Evolutionary conservation across 2,888 invertebrate species (phyloP).

Genomic region (Chrysina gloriosa): DNA sequence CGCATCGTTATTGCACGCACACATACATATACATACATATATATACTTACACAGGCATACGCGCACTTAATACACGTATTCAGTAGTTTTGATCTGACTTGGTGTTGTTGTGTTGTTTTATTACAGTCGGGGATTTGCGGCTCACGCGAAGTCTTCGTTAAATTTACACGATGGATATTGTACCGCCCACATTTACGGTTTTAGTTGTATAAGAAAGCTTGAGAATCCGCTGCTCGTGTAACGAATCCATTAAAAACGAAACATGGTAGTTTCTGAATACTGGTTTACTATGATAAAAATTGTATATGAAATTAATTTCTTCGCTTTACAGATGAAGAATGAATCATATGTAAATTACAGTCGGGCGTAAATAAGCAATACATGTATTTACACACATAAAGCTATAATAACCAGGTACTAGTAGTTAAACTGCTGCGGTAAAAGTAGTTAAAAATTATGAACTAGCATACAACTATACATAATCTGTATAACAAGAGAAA

Average conservation of each 20-base stretch:
- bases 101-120: slow-evolving; percentile 13
- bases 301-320: neutral
- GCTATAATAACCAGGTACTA: no score
- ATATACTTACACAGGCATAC: no score
- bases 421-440: no score
- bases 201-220: neutral
- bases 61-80: no score
- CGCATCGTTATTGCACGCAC: neutral
- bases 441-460: no score
- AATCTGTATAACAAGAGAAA: no score
- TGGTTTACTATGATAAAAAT: neutral
- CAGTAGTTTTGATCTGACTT: slow-evolving; percentile 5
- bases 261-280: neutral
- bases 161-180: neutral
- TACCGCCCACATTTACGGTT: neutral
- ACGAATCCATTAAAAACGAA: neutral
- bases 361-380: no score
- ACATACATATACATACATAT: neutral
- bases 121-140: neutral
- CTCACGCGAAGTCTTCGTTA: slow-evolving; percentile 18
- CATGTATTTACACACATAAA: no score
- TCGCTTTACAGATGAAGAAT: neutral
- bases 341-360: neutral
- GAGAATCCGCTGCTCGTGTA: neutral
- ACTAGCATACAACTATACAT: no score